phyloP scores from a whole-genome alignment of 30 jellyfish, hydroid and myxozoan species.

The Aurelia sp. region DNA sequence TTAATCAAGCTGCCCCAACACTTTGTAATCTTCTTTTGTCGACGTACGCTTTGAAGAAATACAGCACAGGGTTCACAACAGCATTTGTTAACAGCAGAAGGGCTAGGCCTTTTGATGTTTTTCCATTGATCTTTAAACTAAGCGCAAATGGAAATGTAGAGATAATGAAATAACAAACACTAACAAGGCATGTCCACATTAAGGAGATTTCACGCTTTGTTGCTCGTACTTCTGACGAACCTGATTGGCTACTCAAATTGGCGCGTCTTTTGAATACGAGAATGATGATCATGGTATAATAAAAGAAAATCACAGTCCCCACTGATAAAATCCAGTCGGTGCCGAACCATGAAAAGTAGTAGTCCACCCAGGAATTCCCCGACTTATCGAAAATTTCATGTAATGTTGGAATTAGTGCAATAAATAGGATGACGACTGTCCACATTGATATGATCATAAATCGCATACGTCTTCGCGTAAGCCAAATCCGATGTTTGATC shows the following conservation, averaged over 20 bases:
- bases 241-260: conserved; percentile 20
- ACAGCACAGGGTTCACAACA: conserved; percentile 28
- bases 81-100: conserved; percentile 20
- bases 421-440: background rate
- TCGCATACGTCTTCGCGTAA: conserved; percentile 43
- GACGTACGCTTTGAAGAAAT: conserved; percentile 8
- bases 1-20: no score
- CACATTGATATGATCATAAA: conserved; percentile 8
- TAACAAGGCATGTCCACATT: conserved; percentile 34
- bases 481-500: conserved; percentile 50
- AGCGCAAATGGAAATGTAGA: conserved; percentile 43
- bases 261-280: conserved; percentile 16
- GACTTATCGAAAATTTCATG: background rate
- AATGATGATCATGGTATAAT: conserved; percentile 33
- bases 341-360: conserved; percentile 14
- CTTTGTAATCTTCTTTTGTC: background rate
- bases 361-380: background rate
- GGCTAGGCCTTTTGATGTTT: background rate
- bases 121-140: background rate
- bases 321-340: conserved; percentile 20
- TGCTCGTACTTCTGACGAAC: conserved; percentile 13
- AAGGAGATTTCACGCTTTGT: conserved; percentile 49
- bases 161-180: conserved; percentile 10
- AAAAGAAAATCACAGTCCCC: background rate
- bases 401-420: conserved; percentile 5